A percentile compares a stretch with the other conserved stretches of the same genome.
Conservation (phyloP, 1,140 invertebrate species). For the Hyles euphorbiae region DNA sequence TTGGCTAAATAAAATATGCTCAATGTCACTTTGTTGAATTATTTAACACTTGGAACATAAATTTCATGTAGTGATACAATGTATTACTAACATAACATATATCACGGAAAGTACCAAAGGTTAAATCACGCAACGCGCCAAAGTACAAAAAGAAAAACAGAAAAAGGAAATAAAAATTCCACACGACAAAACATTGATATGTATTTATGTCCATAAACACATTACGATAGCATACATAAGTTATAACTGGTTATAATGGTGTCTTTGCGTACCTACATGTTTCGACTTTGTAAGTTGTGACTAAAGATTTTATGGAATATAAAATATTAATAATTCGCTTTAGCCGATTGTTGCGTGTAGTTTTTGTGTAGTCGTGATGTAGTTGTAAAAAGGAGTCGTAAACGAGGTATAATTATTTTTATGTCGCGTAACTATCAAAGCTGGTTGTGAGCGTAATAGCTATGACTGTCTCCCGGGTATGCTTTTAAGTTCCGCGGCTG, state of each 20-base stretch:
- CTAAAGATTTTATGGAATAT: conserved; percentile 9
- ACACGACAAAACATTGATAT: conserved; percentile 19
- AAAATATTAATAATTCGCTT: not conserved
- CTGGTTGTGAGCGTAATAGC: no score
- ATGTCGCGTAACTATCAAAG: no score
- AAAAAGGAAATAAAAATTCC: conserved; percentile 15
- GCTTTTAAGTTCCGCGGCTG: no score
- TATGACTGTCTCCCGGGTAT: no score
- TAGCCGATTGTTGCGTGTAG: not conserved
- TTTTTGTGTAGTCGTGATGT: not conserved
- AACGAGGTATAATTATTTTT: no score
- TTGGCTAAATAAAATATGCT: no score
- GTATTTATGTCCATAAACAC: conserved; percentile 31
- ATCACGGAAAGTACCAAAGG: no score
- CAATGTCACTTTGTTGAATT: no score
- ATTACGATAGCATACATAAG: conserved; percentile 30
- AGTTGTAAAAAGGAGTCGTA: not conserved
- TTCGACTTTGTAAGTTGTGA: not conserved
- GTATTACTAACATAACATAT: no score
- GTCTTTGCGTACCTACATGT: conserved; percentile 13
- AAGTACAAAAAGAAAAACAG: not conserved
- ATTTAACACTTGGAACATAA: no score
- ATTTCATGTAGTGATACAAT: no score
- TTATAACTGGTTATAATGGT: conserved; percentile 30
- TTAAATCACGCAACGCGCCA: not conserved